phyloP scores from a whole-genome alignment of 2,888 invertebrate species.

The Hirtodrosophila duncani region DNA sequence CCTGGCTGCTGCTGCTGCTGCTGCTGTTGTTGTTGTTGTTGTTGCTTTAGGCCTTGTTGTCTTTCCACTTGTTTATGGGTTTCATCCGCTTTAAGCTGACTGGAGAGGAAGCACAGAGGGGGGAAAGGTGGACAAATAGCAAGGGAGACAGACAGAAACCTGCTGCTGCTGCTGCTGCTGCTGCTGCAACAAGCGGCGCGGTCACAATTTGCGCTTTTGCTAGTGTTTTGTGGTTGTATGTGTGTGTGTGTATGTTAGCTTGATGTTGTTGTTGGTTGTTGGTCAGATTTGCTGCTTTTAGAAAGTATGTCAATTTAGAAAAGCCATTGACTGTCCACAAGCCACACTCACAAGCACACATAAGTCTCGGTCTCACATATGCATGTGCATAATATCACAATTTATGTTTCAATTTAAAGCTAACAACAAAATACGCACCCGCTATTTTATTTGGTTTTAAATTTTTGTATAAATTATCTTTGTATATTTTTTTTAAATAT shows the following conservation, averaged over 20 bases:
- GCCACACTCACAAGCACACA: slow-evolving; percentile 20
- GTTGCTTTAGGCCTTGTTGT: slow-evolving; percentile 19
- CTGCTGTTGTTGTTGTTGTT: neutral
- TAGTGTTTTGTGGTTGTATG: slow-evolving; percentile 13
- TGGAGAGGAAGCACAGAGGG: neutral
- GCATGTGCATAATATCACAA: neutral
- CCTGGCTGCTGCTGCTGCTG: neutral
- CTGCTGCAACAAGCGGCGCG: too few relatives aligned
- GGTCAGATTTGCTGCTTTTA: slow-evolving; percentile 47
- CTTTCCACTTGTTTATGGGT: slow-evolving; percentile 54
- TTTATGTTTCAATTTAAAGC: too few relatives aligned
- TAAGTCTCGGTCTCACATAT: slow-evolving; percentile 6
- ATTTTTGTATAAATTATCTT: too few relatives aligned
- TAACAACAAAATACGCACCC: too few relatives aligned
- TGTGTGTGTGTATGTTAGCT: slow-evolving; percentile 27
- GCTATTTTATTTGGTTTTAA: neutral
- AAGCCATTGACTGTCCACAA: slow-evolving; percentile 62
- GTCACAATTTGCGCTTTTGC: too few relatives aligned
- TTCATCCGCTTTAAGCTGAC: slow-evolving; percentile 1
- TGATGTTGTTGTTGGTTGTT: slow-evolving; percentile 20
- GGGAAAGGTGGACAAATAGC: too few relatives aligned
- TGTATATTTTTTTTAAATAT: too few relatives aligned
- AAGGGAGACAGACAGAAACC: too few relatives aligned
- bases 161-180: too few relatives aligned
- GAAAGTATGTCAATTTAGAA: slow-evolving; percentile 73